phyloP scores from a whole-genome alignment of 2,888 invertebrate genomes.

The Megalurothrips usitatus region DNA sequence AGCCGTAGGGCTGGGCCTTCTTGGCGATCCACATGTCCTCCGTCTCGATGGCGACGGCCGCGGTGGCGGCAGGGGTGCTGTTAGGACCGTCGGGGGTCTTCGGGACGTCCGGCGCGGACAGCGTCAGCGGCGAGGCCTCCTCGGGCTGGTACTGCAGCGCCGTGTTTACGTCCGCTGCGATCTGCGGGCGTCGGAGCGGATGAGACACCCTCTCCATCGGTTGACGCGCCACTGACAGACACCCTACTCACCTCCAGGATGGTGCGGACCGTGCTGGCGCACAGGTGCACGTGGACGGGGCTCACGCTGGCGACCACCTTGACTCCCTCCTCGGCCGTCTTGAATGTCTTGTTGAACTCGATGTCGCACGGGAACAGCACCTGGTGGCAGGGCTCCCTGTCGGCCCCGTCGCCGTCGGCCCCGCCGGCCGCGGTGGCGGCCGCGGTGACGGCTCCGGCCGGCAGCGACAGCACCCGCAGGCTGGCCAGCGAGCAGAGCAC shows the following conservation, averaged over 20 bases:
- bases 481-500: slow-evolving; percentile 59
- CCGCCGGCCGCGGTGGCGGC: no score
- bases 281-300: slow-evolving; percentile 65
- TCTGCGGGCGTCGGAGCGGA: slow-evolving; percentile 45
- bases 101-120: no score
- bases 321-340: slow-evolving; percentile 60
- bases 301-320: slow-evolving; percentile 62
- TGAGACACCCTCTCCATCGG: no score
- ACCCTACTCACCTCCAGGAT: slow-evolving; percentile 51
- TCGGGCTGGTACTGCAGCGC: slow-evolving; percentile 39
- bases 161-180: slow-evolving; percentile 48
- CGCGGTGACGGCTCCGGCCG: neutral
- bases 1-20: slow-evolving; percentile 50
- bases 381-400: slow-evolving; percentile 31
- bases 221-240: no score
- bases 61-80: slow-evolving; percentile 30
- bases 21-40: slow-evolving; percentile 70
- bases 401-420: neutral
- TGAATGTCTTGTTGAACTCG: slow-evolving; percentile 61
- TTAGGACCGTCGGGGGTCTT: no score
- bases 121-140: slow-evolving; percentile 34
- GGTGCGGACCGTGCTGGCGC: slow-evolving; percentile 68
- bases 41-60: slow-evolving; percentile 42
- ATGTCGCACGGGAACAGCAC: slow-evolving; percentile 66
- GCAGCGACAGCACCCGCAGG: slow-evolving; percentile 48